Base-by-base conservation (phyloP, 1,140 invertebrate species). In the Probaryconus sp. region DNA sequence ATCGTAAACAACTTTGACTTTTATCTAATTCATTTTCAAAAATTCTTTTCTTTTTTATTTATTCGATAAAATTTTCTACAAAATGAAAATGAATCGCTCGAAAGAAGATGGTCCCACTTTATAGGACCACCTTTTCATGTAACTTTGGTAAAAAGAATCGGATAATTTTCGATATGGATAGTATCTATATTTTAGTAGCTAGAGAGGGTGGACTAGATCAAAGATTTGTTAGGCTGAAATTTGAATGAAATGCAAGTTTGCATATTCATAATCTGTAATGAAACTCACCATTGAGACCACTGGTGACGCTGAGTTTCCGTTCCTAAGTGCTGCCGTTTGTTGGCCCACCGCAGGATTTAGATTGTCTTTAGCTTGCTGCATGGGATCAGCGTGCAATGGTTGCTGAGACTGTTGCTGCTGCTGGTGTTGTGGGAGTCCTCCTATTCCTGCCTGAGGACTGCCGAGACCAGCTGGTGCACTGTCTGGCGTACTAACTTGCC, bases 341-440 rank as follows among this genome's bases (percentile, higher is more conserved):
- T 87, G 87, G 77, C 77, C 83, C 67, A 80, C 80, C 75, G 80
- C 81, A 18, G 84, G 78, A 73, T 86, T 86, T 5, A 88, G 81
- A 78, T 80, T 85, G 76, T 88, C 87, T 78, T 88, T 88, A 63
- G 85, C 79, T 50, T 88, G 85, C 84, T 88, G 86, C 87, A 88
- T 88, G 48, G 84, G 83, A 71, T 88, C 87, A 11, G 79, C 58
- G 77, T 87, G 85, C 35, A 87, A 71, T 38, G 76, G 60, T 60
- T 81, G 79, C 50, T 81, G 84, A 26, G 77, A 71, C 69, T 84
- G 83, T 64, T 84, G 84, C 55, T 84, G 82, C 37, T 83, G 58
- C n/a, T 81, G 80, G 35, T 85, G 83, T 60, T 84, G 83, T 17
- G 85, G 77, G 30, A 86, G 75, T 26, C 83, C 84, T 55, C 83